A percentile compares a stretch with the other conserved stretches of the same genome.
Conservation (phyloP, 2,113 vertebrate species). For the Beaufortia kweichowensis region DNA sequence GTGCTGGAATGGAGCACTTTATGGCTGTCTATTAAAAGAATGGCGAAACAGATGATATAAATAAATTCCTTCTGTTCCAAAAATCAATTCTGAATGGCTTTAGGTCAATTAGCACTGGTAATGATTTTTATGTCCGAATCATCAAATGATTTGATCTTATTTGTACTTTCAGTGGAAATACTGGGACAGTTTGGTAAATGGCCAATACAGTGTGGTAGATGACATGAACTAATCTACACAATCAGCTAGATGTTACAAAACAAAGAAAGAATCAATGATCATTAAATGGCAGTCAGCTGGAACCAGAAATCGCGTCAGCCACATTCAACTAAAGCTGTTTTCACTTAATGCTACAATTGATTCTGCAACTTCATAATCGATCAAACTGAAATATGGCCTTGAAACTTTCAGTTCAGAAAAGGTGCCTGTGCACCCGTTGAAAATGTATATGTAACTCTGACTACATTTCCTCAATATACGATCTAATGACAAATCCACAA, state of each 20-base stretch:
- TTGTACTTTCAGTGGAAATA: background rate
- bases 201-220: background rate
- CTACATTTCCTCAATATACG: background rate
- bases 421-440: background rate
- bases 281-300: slow-evolving; percentile 48
- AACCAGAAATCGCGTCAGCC: slow-evolving; percentile 25
- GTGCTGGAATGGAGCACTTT: slow-evolving; percentile 27
- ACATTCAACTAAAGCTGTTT: slow-evolving; percentile 11
- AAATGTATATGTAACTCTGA: background rate
- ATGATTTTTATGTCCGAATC: slow-evolving; percentile 4
- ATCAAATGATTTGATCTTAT: background rate
- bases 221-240: slow-evolving; percentile 33
- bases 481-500: background rate
- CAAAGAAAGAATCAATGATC: slow-evolving; percentile 44
- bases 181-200: slow-evolving; percentile 21
- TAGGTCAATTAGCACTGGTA: slow-evolving; percentile 10
- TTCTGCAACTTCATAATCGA: slow-evolving; percentile 23
- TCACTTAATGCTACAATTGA: slow-evolving; percentile 29
- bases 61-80: background rate
- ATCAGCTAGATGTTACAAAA: slow-evolving; percentile 41
- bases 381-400: slow-evolving; percentile 19
- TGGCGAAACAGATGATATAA: background rate
- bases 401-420: slow-evolving; percentile 32
- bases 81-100: background rate
- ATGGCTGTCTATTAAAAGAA: slow-evolving; percentile 20